phyloP scores from a whole-genome alignment of 2,888 invertebrate genomes.

The Apamea sordens region DNA sequence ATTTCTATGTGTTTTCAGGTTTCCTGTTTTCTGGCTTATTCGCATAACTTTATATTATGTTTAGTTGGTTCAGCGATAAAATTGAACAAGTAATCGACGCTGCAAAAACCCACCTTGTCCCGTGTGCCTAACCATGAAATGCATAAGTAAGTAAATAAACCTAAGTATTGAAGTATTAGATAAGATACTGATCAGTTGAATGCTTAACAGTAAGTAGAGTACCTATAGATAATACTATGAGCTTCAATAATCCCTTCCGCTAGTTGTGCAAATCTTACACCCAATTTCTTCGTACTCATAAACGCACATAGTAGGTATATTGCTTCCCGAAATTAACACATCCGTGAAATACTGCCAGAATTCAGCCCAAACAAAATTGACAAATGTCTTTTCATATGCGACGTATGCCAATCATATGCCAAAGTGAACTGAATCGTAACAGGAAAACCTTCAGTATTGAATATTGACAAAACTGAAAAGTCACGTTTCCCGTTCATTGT shows the following conservation, averaged over 20 bases:
- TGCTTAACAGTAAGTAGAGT: not conserved
- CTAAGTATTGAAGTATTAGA: not conserved
- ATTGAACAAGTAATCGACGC: not conserved
- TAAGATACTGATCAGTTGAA: not conserved
- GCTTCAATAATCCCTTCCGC: not conserved
- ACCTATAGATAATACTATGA: not conserved
- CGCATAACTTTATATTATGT: not conserved
- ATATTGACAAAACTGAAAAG: slow-evolving; percentile 51
- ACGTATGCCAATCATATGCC: slow-evolving; percentile 41
- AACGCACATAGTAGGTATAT: not conserved
- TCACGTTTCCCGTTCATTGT: slow-evolving; percentile 52
- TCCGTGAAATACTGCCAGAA: slow-evolving; percentile 11
- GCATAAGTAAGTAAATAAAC: not conserved
- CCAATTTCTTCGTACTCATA: not conserved
- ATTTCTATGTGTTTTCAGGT: not conserved
- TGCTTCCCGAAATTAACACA: not conserved
- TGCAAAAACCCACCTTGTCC: too few relatives aligned
- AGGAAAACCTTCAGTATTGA: slow-evolving; percentile 41
- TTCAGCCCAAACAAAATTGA: slow-evolving; percentile 24
- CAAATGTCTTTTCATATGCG: slow-evolving; percentile 16
- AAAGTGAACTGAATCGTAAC: slow-evolving; percentile 28
- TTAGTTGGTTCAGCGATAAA: not conserved
- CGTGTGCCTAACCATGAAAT: not conserved
- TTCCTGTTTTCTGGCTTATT: not conserved
- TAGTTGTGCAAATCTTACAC: not conserved